These are phyloP conservation scores for Marronus borbonicus DNA, from an alignment of 2,888 invertebrate genomes.

Conservation along the genomic window DNA sequence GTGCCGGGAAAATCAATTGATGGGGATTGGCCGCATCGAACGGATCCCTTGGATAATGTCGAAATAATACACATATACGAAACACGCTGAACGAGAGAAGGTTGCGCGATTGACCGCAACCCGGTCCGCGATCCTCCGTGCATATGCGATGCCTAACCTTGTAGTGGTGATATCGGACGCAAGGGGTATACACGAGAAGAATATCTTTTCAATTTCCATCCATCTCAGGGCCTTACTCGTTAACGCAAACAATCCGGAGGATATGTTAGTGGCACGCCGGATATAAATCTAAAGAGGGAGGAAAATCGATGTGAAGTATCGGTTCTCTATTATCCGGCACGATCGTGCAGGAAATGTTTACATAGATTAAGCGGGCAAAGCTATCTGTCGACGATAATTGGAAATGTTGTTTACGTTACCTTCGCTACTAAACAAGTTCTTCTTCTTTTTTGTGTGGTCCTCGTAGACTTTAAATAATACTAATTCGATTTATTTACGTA, in stretches of 20 bases:
- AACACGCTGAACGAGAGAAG: too few relatives aligned
- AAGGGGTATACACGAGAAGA: not conserved
- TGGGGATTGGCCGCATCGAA: too few relatives aligned
- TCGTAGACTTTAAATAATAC: too few relatives aligned
- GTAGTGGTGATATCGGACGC: not conserved
- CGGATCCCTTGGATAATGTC: too few relatives aligned
- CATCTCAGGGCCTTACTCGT: constrained; percentile 8
- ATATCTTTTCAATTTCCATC: constrained; percentile 11
- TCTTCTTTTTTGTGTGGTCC: not conserved
- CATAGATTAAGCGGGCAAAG: constrained; percentile 1
- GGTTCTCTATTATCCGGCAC: constrained; percentile 1
- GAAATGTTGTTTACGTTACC: constrained; percentile 1
- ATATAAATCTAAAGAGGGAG: constrained; percentile 15
- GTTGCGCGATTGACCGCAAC: too few relatives aligned
- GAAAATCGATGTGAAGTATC: constrained; percentile 1
- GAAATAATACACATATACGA: too few relatives aligned
- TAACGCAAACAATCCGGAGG: constrained; percentile 8
- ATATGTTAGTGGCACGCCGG: constrained; percentile 13
- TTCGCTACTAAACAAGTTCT: not conserved
- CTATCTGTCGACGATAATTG: constrained; percentile 1
- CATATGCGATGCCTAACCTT: too few relatives aligned
- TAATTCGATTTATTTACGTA: too few relatives aligned
- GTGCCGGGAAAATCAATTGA: too few relatives aligned
- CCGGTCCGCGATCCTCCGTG: too few relatives aligned
- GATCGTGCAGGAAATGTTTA: constrained; percentile 3